Percentiles rank a stretch among this genome's conserved stretches.
Conservation (phyloP, 2,888 invertebrate genomes). For the Automeris io region DNA sequence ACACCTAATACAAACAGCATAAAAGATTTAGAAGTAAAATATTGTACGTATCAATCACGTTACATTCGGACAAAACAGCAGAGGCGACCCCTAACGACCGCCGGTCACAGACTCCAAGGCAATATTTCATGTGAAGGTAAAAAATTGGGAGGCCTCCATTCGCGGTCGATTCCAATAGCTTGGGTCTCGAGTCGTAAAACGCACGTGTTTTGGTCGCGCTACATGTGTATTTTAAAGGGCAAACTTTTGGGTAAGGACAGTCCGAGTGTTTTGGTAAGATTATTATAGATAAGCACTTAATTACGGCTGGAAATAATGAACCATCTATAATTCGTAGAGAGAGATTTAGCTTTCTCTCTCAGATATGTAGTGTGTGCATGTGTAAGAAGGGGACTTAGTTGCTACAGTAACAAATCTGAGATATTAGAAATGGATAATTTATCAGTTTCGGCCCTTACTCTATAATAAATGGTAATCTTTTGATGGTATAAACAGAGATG, state of each 20-base stretch:
- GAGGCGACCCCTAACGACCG: slow-evolving; percentile 13
- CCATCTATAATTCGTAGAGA: too few species aligned
- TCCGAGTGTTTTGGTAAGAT: slow-evolving; percentile 34
- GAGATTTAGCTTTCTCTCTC: neutral
- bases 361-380: neutral
- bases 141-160: slow-evolving; percentile 50
- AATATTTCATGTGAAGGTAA: slow-evolving; percentile 30
- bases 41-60: slow-evolving; percentile 14
- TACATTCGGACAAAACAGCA: slow-evolving; percentile 12
- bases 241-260: slow-evolving; percentile 66
- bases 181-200: slow-evolving; percentile 59
- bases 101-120: slow-evolving; percentile 16
- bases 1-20: slow-evolving; percentile 7
- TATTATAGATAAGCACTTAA: slow-evolving; percentile 40
- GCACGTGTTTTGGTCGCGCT: slow-evolving; percentile 62
- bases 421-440: too few species aligned
- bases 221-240: slow-evolving; percentile 68
- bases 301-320: too few species aligned
- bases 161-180: slow-evolving; percentile 62
- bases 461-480: too few species aligned
- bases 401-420: too few species aligned
- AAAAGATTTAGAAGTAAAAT: slow-evolving; percentile 9
- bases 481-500: too few species aligned
- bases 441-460: too few species aligned
- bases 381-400: too few species aligned